Conservation (phyloP, 2,113 vertebrate genomes). For the Lophotis ruficrista region DNA sequence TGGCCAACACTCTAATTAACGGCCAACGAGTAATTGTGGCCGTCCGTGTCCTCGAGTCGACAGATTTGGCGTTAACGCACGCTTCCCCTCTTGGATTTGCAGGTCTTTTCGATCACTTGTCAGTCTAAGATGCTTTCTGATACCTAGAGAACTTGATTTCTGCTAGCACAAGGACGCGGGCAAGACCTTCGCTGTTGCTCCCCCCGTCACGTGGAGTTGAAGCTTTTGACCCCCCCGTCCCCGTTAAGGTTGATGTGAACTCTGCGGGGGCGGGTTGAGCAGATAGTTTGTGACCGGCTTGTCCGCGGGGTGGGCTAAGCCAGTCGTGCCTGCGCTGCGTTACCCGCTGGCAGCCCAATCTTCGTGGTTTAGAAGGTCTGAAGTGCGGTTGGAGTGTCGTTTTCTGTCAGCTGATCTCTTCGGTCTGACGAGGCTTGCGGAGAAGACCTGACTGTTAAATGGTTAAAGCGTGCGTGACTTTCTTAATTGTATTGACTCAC, state of each 20-base stretch:
- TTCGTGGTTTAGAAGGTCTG: background rate
- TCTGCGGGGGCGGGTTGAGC: background rate
- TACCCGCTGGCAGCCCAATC: background rate
- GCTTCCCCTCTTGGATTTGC: background rate
- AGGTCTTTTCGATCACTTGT: background rate
- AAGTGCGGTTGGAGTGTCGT: background rate
- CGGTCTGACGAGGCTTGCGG: background rate
- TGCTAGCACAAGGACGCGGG: background rate
- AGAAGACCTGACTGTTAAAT: background rate
- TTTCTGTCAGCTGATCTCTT: background rate
- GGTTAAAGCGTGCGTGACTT: background rate
- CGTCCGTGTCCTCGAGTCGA: background rate
- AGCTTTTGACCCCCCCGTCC: background rate
- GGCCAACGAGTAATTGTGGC: background rate
- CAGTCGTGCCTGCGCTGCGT: accelerated
- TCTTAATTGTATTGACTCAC: background rate
- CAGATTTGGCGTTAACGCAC: background rate
- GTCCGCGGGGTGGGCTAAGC: background rate
- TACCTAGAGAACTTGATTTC: background rate
- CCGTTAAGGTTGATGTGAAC: background rate
- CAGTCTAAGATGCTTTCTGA: background rate
- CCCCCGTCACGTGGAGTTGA: accelerated
- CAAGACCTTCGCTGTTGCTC: background rate
- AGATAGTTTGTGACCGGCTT: background rate
- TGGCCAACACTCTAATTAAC: background rate